Percentiles rank a stretch among this genome's conserved stretches.
These are phyloP conservation scores for Cricetomys ansorgei DNA, from an alignment of 2,113 vertebrate genomes.

Conservation along the genomic window DNA sequence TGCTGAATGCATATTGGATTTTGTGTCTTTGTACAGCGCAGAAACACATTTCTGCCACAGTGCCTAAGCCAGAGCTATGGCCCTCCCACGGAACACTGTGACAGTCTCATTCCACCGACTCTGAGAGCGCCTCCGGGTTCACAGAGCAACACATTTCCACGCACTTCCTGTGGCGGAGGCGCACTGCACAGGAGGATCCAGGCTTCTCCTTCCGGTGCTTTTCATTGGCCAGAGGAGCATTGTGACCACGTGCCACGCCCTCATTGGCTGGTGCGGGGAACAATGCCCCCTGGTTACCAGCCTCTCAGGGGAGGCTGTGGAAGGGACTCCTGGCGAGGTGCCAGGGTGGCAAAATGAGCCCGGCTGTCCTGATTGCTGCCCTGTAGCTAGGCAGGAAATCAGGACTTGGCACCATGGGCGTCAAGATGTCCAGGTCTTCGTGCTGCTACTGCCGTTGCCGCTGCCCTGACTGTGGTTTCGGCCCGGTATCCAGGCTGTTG, in stretches of 20 bases:
- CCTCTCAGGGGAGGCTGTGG: neutral
- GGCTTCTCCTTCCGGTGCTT: neutral
- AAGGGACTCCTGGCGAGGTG: neutral
- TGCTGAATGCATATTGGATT: neutral
- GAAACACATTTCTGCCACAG: neutral
- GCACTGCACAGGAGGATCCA: rapidly evolving
- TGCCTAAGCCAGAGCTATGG: neutral
- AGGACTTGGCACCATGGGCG: neutral
- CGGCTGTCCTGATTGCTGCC: neutral
- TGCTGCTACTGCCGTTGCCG: neutral
- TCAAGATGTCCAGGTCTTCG: neutral
- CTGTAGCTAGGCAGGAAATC: neutral
- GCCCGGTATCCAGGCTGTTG: neutral
- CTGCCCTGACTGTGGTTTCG: neutral
- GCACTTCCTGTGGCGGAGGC: neutral
- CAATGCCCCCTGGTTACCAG: neutral
- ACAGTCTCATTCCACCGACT: neutral
- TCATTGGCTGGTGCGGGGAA: neutral
- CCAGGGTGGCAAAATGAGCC: neutral
- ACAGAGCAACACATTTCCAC: too few species aligned
- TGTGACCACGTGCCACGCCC: neutral
- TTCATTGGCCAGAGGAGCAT: neutral
- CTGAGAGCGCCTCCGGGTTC: neutral
- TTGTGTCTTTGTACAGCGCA: neutral
- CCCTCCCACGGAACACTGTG: neutral